These are phyloP conservation scores for Ciconia boyciana DNA, from an alignment of 2,113 vertebrate genomes.

Conservation along the genomic window DNA sequence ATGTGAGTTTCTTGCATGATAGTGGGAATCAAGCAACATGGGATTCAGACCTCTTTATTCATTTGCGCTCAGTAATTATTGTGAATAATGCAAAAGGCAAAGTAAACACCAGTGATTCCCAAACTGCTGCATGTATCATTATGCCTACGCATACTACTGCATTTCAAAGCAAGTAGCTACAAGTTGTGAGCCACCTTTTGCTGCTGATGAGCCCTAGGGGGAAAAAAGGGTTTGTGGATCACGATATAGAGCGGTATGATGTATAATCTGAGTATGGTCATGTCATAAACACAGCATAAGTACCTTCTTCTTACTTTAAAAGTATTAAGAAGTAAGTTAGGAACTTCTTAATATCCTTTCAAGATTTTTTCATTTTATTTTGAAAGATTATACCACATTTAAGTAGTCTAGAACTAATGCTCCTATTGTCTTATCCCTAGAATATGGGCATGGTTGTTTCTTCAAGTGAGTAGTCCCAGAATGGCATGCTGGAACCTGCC, in stretches of 20 bases:
- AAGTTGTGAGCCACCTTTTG: neutral
- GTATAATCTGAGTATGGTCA: accelerated
- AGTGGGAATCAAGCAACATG: neutral
- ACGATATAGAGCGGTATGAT: neutral
- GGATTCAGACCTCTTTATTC: neutral
- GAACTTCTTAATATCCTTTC: neutral
- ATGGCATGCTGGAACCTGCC: neutral
- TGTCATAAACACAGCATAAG: neutral
- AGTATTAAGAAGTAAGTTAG: neutral
- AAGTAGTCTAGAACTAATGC: neutral
- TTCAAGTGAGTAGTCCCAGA: neutral
- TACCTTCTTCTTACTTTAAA: neutral
- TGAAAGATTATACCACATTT: neutral
- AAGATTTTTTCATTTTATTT: neutral
- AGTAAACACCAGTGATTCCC: neutral
- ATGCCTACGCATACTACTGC: neutral
- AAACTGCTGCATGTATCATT: neutral
- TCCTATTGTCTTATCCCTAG: neutral
- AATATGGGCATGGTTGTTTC: neutral
- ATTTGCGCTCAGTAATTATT: neutral
- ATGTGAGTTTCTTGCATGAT: neutral
- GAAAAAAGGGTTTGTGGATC: neutral
- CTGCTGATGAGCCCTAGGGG: neutral
- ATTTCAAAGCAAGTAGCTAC: neutral
- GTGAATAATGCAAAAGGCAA: neutral